Base-by-base conservation (phyloP, 30 jellyfish, hydroid and myxozoan genomes). In the Aurelia coerulea region DNA sequence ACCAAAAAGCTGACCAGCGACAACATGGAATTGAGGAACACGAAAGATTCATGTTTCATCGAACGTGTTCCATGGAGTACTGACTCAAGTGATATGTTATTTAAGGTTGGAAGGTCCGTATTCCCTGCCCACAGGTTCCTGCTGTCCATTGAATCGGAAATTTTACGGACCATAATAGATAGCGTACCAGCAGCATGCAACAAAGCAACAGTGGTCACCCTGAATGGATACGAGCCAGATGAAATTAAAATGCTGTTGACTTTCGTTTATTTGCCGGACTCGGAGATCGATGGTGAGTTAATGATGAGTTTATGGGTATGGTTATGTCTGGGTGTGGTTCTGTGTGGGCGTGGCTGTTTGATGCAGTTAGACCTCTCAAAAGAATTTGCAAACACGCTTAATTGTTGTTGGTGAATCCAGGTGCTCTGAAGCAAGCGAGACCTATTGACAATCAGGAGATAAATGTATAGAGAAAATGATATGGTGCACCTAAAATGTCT, bases 191-290 rank as follows among this genome's bases (percentile, higher is more conserved):
- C 82, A 39, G 73, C 76, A 6, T 14, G 49, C 16, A 73, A 84
- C 18, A 62, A 49, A 59, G 74, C 81, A 60, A 72, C 93, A 58
- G 69, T 84, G 65, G 93, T 84, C 56, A 84, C 93, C 37, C 81
- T 84, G 87, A 72, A 84, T 84, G 93, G 93, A 10, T 84, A 84
- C 82, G 86, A 84, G 62, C 75, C 93, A 14, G 87, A 84, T 37
- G 87, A 73, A 41, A 84, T 84, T 33, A 68, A 84, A 60, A 84
- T 84, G 93, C 87, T 84, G 35, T 68, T 84, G 65, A 84, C 87
- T 29, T 84, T 84, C 52, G 88, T 84, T 18, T 84, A 72, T 65
- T 62, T 84, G 35, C 93, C 93, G 9, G 93, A 84, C 19, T 63
- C 93, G 19, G 93, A 84, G 51, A 84, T 84, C 1, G 50, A 72